phyloP scores from a whole-genome alignment of 2,888 invertebrate genomes.

The Hartigia nigra region DNA sequence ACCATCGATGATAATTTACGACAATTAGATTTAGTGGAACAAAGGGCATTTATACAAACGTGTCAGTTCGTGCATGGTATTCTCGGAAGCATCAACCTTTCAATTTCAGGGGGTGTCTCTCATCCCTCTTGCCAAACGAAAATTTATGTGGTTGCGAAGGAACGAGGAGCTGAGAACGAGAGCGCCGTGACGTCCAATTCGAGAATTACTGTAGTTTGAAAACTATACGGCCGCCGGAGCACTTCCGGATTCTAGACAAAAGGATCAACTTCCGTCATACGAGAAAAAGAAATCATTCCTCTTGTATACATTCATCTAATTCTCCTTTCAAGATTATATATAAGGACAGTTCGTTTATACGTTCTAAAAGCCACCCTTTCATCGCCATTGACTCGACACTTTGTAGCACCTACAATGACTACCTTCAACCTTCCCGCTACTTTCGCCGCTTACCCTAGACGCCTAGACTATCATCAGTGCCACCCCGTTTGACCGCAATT shows the following conservation, averaged over 20 bases:
- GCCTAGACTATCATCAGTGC: background rate
- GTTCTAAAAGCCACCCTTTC: background rate
- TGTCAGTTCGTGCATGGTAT: background rate
- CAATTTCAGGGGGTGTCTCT: background rate
- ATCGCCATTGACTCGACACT: background rate
- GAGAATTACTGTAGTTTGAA: background rate
- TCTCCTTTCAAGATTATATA: background rate
- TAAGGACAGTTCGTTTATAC: background rate
- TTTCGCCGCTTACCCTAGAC: background rate
- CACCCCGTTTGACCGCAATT: background rate
- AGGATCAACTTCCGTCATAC: background rate
- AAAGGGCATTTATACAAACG: background rate
- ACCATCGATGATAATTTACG: background rate
- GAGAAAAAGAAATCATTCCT: background rate
- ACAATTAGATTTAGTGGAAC: background rate
- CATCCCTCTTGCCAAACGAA: background rate
- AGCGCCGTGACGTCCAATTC: background rate
- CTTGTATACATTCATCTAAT: background rate
- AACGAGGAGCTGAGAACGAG: background rate
- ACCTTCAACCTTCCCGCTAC: background rate
- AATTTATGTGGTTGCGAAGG: background rate
- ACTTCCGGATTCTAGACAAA: background rate
- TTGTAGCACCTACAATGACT: too few species aligned
- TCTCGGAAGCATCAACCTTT: background rate
- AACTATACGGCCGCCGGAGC: background rate